These are phyloP conservation scores for Nemapogon koenigi DNA, from an alignment of 2,888 invertebrate species.

Conservation along the genomic window DNA sequence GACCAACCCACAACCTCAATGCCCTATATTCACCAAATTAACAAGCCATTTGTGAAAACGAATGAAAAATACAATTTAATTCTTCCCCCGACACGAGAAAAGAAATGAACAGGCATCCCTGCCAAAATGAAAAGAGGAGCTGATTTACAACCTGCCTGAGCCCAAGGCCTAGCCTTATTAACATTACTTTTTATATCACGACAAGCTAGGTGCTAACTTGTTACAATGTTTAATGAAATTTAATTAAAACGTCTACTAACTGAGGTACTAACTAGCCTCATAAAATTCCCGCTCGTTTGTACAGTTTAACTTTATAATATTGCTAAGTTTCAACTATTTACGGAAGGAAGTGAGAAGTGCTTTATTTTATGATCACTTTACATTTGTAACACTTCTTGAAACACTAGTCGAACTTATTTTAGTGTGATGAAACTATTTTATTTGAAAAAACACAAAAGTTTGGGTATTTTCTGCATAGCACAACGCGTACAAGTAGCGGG, in stretches of 20 bases:
- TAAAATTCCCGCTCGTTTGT: conserved; percentile 35
- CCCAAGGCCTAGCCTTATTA: conserved; percentile 52
- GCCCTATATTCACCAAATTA: no score
- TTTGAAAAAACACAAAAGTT: no score
- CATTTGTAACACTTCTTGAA: no score
- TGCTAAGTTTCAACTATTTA: no score
- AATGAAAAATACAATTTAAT: conserved; percentile 6
- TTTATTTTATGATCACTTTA: no score
- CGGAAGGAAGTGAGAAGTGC: no score
- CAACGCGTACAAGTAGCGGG: no score
- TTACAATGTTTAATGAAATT: conserved; percentile 54
- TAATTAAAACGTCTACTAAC: conserved; percentile 55
- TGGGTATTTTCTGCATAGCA: no score
- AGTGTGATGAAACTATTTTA: no score
- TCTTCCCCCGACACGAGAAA: conserved; percentile 30
- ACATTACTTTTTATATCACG: conserved; percentile 60
- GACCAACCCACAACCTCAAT: no score
- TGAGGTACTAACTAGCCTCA: conserved; percentile 45
- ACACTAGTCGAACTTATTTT: no score
- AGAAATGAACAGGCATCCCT: conserved; percentile 55
- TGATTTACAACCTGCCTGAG: conserved; percentile 53
- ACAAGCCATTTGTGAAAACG: no score
- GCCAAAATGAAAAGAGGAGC: conserved; percentile 51
- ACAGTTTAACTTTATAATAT: conserved; percentile 12
- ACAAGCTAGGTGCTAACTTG: conserved; percentile 42